Evolutionary conservation across 2,888 invertebrate species (phyloP).

Genomic region (Eucriotettix oculatus): DNA sequence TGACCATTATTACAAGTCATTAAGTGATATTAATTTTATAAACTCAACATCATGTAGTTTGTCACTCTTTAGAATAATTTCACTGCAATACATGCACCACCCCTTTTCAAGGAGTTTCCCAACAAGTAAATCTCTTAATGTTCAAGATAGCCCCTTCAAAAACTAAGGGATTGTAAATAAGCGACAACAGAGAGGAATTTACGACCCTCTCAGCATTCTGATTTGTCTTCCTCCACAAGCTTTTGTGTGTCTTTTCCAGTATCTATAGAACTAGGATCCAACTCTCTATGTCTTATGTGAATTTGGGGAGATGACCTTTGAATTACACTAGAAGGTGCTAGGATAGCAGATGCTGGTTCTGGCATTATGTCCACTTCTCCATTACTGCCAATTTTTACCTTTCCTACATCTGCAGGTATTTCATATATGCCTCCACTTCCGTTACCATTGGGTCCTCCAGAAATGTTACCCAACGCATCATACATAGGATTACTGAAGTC

Average conservation of each 20-base stretch:
- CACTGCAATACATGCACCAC: background rate
- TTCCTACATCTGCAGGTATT: constrained; percentile 55
- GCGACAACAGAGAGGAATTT: background rate
- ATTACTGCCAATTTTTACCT: constrained; percentile 32
- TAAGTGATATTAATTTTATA: too few species aligned
- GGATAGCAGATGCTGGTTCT: constrained; percentile 51
- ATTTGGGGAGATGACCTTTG: constrained; percentile 59
- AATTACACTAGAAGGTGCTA: constrained; percentile 65
- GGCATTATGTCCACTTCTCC: constrained; percentile 7
- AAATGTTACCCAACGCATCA: constrained; percentile 45
- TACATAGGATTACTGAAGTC: constrained; percentile 99
- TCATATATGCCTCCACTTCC: constrained; percentile 49
- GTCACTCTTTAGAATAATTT: background rate
- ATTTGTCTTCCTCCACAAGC: constrained; percentile 77
- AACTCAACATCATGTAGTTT: background rate
- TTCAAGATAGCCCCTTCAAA: too few species aligned
- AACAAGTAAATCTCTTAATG: too few species aligned
- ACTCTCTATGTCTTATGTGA: constrained; percentile 55
- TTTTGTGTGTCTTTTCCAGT: constrained; percentile 84
- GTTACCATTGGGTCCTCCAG: constrained; percentile 2
- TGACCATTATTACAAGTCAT: too few species aligned
- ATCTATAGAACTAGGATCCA: constrained; percentile 68
- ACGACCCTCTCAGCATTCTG: constrained; percentile 23
- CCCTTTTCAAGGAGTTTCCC: background rate
- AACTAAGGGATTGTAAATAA: too few species aligned